Percentiles rank a stretch among this genome's conserved stretches.
Evolutionary conservation across 2,797 vertebrate species (phyloP).

Genomic region (Mus spretus): DNA sequence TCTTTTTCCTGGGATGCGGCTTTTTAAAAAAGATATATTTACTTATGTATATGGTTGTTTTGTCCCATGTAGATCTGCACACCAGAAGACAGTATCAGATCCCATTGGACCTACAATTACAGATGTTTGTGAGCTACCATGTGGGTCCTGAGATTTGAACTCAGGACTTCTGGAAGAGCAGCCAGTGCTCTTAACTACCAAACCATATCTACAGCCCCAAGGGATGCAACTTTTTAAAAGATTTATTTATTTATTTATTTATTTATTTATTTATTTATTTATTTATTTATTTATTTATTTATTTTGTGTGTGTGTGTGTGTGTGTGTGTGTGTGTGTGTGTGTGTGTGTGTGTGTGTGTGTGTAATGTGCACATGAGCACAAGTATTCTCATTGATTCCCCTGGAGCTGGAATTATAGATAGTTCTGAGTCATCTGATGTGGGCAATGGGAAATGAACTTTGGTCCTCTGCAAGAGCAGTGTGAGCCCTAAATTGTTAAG

Average conservation of each 20-base stretch:
- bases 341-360: neutral
- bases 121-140: neutral
- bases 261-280: neutral
- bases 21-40: neutral
- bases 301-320: neutral
- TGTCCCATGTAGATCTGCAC: neutral
- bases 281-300: neutral
- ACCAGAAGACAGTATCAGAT: neutral
- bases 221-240: neutral
- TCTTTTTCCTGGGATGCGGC: neutral
- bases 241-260: neutral
- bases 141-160: neutral
- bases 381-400: neutral
- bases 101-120: neutral
- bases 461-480: neutral
- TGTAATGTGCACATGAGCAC: neutral
- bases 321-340: no score
- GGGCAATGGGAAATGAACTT: neutral
- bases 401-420: neutral
- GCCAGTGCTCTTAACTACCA: neutral
- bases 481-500: neutral
- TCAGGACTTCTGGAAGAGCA: neutral
- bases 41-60: neutral
- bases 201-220: neutral
- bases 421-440: neutral